Evolutionary conservation across 1,140 invertebrate genomes (phyloP), one percentile per base, ranked within the genome.

Genomic region (Micrasema longulum): DNA sequence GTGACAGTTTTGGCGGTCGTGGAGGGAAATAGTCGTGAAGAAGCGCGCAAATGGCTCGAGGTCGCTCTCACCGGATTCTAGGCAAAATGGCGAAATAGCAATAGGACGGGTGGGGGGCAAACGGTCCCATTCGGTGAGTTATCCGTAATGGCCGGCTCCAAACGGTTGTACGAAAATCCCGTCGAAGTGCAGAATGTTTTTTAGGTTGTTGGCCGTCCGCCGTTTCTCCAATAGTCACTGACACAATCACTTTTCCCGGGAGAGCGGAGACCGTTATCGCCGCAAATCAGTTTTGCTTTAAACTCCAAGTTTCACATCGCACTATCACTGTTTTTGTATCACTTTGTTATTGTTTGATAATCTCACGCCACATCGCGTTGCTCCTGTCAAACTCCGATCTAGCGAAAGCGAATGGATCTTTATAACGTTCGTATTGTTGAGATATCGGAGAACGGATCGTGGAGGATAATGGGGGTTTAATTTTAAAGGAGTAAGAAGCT

Each of bases 301-400:
- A 20, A 52, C 18, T 52, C 6, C 48, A 52, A 60, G 55, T 64
- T 64, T 64, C 43, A 47, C 60, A n/a, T 45, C 60, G 41, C 60
- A 64, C 60, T 47, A 47, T 26, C 41, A 47, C 60, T 26, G 22
- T 26, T 64, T 63, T 64, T 64, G 22, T 31, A 64, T 20, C 60
- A 47, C 60, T 64, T 64, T 64, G 60, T 45, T 45, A 64, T 45
- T 45, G 41, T 64, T 64, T 45, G 22, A 6, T 14, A 6, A 47
- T 47, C 41, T 47, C 60, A 64, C 60, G 43, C 41, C 26, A 10
- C 5, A 47, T 64, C 41, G 47, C 43, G 5, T 64, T 23, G 9
- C 11, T 64, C 43, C 45, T 26, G 23, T 64, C 23, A 31, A 55
- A 55, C 52, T 31, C 3, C 23, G 35, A 12, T 55, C n/a, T 55